Base-by-base conservation (phyloP, 2,113 vertebrate genomes). In the Thymallus thymallus region DNA sequence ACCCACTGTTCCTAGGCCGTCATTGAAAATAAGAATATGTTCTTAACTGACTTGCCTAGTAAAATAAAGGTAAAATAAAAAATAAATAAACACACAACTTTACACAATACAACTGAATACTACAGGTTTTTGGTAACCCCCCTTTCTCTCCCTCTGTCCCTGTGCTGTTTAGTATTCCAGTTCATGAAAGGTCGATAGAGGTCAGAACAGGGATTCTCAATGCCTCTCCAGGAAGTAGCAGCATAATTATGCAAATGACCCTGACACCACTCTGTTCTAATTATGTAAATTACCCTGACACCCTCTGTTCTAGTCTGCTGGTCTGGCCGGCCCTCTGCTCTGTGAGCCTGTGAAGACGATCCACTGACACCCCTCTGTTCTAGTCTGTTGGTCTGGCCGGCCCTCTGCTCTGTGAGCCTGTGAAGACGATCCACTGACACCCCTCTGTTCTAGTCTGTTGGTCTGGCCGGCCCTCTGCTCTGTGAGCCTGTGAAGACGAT, bases 241-340 rank as follows among this genome's bases (percentile, higher is more conserved):
- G 92, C 90, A 86, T 84, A 93, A 96, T 96, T 95, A 96, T 96
- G 95, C 91, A 95, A 94, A 96, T 96, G 73, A 46, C 69, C n/a
- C 26, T 1, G 72, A 84, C 80, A 88, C 80, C 88, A 64, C 88
- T 92, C 83, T 83, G 82, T 91, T 92, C 74, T 86, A 88, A 92
- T 96, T 95, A 96, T 96, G 95, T 91, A 95, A 94, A 96, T 96
- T 72, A 46, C 69, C n/a, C 26, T 1, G 72, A 84, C 80, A 88
- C 80, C 88, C 88, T 92, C 83, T 83, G 82, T 91, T 92, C 92
- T 92, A 93, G 94, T 86, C 84, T 89, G 92, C 94, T 95, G 94
- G 95, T 95, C 94, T 93, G 89, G 90, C 87, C 83, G 91, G 92
- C 94, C 94, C 94, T 92, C 35, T 51, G 16, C 16, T 51, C 93